Evolutionary conservation across 2,797 vertebrate genomes (phyloP), one percentile per base, ranked within the genome.

Genomic region (Eospalax fontanierii): DNA sequence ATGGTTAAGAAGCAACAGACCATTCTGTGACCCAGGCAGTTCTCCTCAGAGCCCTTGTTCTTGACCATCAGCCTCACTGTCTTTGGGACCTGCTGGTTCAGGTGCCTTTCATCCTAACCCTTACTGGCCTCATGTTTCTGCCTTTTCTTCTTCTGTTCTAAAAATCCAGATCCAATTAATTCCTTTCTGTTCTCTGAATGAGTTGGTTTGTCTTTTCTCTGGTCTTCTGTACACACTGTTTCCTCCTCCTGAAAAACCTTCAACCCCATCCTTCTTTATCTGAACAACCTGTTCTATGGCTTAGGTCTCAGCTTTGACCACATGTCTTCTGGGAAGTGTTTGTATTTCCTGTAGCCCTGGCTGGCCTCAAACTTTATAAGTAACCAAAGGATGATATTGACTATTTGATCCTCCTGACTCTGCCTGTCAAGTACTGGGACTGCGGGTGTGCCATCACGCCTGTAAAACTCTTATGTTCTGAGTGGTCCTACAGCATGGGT

Each of bases 401-500:
- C 26, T 46, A 54, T 21, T 4, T 68, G 50, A 50, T 30, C 43
- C 50, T 11, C 82, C 66, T 70, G 65, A 2, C 8, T 28, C 46
- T 7, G 14, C 24, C 14, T 54, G 65, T 35, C 46, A 54, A 8
- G 4, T 46, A n/a, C 46, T 85, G 82, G 66, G 46, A 35, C 7
- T 46, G 16, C 43, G 54, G 21, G 7, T 6, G 7, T 1, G 14
- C 9, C 33, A 24, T 5, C 33, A 24, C 33, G 10, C 22, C 18
- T 0, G 16, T 26, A 54, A 54, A 70, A 22, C 21, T 68, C 46
- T 33, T 26, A 35, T 16, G 46, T 22, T 24, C 21, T 50, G 82
- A 28, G n/a, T 1, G 8, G 46, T 54, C 22, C 70, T 15, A 4
- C 2, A 33, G 33, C 38, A 0, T 0, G 3, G 35, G 40, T 18